A percentile compares a stretch with the other conserved stretches of the same genome.
Conservation (phyloP, 2,113 vertebrate genomes). For the Cygnus buccinator region DNA sequence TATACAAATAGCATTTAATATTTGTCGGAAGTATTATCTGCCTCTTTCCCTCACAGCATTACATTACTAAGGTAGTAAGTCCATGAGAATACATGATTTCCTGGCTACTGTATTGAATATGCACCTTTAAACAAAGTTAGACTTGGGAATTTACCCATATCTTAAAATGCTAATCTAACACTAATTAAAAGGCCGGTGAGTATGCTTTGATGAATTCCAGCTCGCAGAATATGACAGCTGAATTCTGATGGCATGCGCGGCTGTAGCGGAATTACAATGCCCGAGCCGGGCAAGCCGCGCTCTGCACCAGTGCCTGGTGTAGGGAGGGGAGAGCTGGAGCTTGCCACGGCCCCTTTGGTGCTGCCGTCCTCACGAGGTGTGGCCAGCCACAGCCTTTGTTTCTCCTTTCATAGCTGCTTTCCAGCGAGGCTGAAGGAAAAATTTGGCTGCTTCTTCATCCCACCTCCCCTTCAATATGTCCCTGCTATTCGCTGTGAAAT, state of each 20-base stretch:
- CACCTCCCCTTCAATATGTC: not conserved
- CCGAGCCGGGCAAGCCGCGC: not conserved
- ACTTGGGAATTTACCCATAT: slow-evolving; percentile 66
- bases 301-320: not conserved
- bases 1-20: slow-evolving; percentile 69
- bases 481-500: not conserved
- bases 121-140: slow-evolving; percentile 71
- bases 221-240: slow-evolving; percentile 50
- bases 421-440: not conserved
- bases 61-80: slow-evolving; percentile 63
- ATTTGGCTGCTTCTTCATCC: not conserved
- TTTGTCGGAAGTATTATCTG: slow-evolving; percentile 68
- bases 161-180: slow-evolving; percentile 71
- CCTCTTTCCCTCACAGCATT: slow-evolving; percentile 53
- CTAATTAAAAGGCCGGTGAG: slow-evolving; percentile 65
- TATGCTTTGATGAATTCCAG: slow-evolving; percentile 48
- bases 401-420: not conserved
- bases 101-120: slow-evolving; percentile 58
- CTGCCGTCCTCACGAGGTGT: not conserved
- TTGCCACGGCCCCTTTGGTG: not conserved
- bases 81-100: slow-evolving; percentile 63
- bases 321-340: not conserved
- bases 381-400: not conserved
- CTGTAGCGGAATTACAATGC: slow-evolving; percentile 57
- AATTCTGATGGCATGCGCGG: slow-evolving; percentile 45